A percentile compares a stretch with the other conserved stretches of the same genome.
Evolutionary conservation across 2,888 invertebrate species (phyloP).

Genomic region (Merodon equestris): DNA sequence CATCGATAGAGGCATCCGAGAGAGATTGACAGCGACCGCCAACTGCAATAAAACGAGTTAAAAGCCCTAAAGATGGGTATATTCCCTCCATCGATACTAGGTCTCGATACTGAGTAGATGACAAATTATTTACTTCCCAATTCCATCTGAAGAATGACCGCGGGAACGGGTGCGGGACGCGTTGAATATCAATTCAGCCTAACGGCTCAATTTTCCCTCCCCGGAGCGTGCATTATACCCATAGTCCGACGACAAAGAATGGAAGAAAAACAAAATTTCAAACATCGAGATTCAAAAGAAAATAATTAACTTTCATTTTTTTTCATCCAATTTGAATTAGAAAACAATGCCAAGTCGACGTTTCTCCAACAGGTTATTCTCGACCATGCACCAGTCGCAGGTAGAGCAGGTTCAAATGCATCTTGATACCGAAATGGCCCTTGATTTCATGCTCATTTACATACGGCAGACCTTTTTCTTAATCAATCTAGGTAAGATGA

Average conservation of each 20-base stretch:
- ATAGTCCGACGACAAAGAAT: not conserved
- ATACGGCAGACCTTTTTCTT: too few relatives aligned
- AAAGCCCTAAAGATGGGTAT: too few relatives aligned
- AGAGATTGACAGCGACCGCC: too few relatives aligned
- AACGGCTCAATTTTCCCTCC: conserved; percentile 54
- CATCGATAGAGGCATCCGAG: not conserved
- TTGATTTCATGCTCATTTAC: too few relatives aligned
- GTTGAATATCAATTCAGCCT: conserved; percentile 5
- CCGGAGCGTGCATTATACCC: conserved; percentile 2
- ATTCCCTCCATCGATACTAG: too few relatives aligned
- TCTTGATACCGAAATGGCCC: not conserved
- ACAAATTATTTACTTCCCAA: too few relatives aligned
- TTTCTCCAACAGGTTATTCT: conserved; percentile 50
- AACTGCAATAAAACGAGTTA: too few relatives aligned
- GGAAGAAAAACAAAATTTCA: not conserved
- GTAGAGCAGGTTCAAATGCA: conserved; percentile 22
- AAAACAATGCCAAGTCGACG: conserved; percentile 46
- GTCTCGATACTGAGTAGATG: too few relatives aligned
- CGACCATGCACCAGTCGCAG: conserved; percentile 12
- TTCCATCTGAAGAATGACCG: too few relatives aligned
- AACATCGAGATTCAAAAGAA: not conserved
- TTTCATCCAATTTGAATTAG: conserved; percentile 63
- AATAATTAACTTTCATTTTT: conserved; percentile 64
- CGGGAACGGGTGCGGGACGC: too few relatives aligned
- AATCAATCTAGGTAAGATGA: too few relatives aligned